Evolutionary conservation across 2,113 vertebrate genomes (phyloP), one percentile per base, ranked within the genome.

Genomic region (Isurus oxyrinchus): DNA sequence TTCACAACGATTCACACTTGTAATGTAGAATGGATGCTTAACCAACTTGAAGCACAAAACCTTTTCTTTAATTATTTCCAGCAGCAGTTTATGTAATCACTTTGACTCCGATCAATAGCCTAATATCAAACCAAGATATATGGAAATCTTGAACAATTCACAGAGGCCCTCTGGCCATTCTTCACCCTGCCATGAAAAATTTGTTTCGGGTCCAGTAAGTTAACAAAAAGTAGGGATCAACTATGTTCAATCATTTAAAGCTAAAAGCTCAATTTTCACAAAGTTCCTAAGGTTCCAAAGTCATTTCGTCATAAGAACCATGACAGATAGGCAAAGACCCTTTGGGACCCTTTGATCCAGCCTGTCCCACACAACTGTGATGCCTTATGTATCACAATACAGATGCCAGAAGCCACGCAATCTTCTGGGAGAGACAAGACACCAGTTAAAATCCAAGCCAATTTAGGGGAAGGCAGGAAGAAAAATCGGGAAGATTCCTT

Each of bases 21-120:
- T 35, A 35, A 35, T 23, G 0, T 49, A 10, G 67, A 95, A 95
- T 53, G n/a, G 57, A 93, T 59, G 27, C 31, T 93, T 61, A 93
- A 61, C 88, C 57, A 61, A 13, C 88, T n/a, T 3, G 31, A 35
- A 61, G 88, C 57, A 93, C 88, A 21, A 61, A 90, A 90, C 87
- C 87, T 57, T 57, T 6, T 1, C 88, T 91, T 93, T 93, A 93
- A 93, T 93, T 93, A 94, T 63, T 94, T 94, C 66, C n/a, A 94
- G 35, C 35, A 21, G 59, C 35, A 16, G 21, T 59, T 59, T 91
- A 57, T 94, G 59, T 94, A 66, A 94, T 40, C 57, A 61, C 7
- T 94, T 57, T 40, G 35, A 3, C 90, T 63, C 59, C 1, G n/a
- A 93, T 66, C 90, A 63, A 94, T 44, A 94, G 61, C 90, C 59